These are phyloP conservation scores for Drosophila prolongata DNA, from an alignment of 2,888 invertebrate genomes.

Conservation along the genomic window DNA sequence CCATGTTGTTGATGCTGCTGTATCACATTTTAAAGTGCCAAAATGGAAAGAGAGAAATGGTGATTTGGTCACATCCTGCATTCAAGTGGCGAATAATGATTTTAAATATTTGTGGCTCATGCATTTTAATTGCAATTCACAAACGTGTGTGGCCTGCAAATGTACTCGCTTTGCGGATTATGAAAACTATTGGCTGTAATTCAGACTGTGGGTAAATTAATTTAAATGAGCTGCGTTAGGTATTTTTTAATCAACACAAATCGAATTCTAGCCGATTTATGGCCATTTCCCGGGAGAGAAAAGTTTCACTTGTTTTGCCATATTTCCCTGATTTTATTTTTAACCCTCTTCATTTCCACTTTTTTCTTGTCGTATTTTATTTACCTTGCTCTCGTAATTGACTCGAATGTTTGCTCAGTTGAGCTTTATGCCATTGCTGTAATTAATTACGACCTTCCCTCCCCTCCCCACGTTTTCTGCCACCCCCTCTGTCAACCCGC, in stretches of 20 bases:
- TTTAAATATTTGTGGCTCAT: constrained; percentile 35
- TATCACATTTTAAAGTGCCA: constrained; percentile 52
- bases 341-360: background rate
- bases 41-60: background rate
- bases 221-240: constrained; percentile 25
- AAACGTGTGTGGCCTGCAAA: constrained; percentile 19
- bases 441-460: constrained; percentile 60
- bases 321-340: constrained; percentile 5
- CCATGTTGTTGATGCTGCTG: constrained; percentile 63
- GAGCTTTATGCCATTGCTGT: constrained; percentile 60
- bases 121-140: constrained; percentile 35
- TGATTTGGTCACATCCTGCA: constrained; percentile 27
- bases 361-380: constrained; percentile 20
- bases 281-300: constrained; percentile 2
- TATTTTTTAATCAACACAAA: constrained; percentile 15
- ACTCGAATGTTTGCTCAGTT: constrained; percentile 56
- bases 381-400: constrained; percentile 44
- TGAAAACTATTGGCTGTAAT: constrained; percentile 15
- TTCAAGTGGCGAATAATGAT: constrained; percentile 41
- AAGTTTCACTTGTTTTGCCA: constrained; percentile 9
- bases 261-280: background rate
- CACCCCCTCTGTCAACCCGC: constrained; percentile 24
- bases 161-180: constrained; percentile 21
- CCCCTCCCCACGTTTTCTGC: background rate
- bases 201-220: constrained; percentile 24